phyloP scores from a whole-genome alignment of 92 coral and sea anemone genomes.

The Phenganax stokvisi region DNA sequence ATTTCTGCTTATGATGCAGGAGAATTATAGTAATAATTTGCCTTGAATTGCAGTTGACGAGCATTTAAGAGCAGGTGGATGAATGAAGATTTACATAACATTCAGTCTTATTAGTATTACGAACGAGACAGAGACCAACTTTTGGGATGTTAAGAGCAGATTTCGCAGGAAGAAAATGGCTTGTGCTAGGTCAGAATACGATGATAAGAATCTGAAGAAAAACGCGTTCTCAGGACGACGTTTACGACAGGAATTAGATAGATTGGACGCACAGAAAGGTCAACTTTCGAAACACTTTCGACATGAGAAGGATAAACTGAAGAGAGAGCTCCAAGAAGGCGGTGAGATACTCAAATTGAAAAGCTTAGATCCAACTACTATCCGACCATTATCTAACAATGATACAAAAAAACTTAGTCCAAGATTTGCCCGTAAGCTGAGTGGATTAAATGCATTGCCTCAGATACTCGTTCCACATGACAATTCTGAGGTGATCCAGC shows the following conservation, averaged over 20 bases:
- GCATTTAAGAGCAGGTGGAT: constrained; percentile 10
- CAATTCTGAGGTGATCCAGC: neutral
- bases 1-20: neutral
- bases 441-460: constrained; percentile 9
- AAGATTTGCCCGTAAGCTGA: constrained; percentile 18
- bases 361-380: constrained; percentile 6
- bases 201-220: constrained; percentile 34
- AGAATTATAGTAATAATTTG: neutral
- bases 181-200: constrained; percentile 29
- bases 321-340: constrained; percentile 22
- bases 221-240: constrained; percentile 31
- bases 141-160: neutral
- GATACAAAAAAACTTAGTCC: constrained; percentile 38
- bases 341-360: constrained; percentile 17
- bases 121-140: neutral
- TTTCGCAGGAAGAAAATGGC: neutral
- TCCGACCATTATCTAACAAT: constrained; percentile 12
- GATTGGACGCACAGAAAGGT: constrained; percentile 24
- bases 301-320: constrained; percentile 31
- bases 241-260: constrained; percentile 5
- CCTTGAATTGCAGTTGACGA: neutral
- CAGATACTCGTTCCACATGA: neutral
- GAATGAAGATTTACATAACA: neutral
- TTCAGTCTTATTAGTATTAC: neutral
- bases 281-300: constrained; percentile 29